Evolutionary conservation across 2,113 vertebrate genomes (phyloP), one percentile per base, ranked within the genome.

Genomic region (Rhabdornis inornatus): DNA sequence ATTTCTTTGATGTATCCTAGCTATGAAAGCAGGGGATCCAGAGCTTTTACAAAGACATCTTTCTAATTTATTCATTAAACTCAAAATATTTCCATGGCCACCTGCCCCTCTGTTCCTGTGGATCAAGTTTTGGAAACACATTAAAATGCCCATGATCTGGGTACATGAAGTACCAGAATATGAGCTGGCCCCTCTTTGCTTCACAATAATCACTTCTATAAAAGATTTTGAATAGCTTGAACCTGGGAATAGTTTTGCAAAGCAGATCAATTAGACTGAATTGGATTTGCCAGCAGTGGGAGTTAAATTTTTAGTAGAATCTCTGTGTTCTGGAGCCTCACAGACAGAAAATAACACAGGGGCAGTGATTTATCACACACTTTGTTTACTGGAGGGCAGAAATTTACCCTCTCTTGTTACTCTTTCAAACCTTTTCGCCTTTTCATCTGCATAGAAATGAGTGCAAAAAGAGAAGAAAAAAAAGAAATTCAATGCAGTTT

Each of bases 191-290:
- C 27, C 9, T 50, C 47, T 87, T 64, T 78, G 68, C 68, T 89
- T 90, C 44, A 63, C 68, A 86, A 22, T 42, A 81, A 81, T 90
- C 23, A 72, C 45, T 85, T 65, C 8, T 70, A 23, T 66, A 68
- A 92, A 90, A 74, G 56, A 69, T 72, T 95, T 87, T 91, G 13
- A 76, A 87, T 65, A 72, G 56, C 40, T 87, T 92, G 53, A 87
- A 33, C 74, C 65, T 82, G 61, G 61, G 65, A 95, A 84, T 50
- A 82, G n/a, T 78, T 95, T 78, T 94, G 53, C 82, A 92, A 89
- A 89, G 28, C 20, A 69, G 65, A 82, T 89, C 56, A 91, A 31
- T 89, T 53, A 72, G 47, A 64, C 57, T 81, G 64, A 83, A 89
- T 55, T 92, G 25, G 37, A 82, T 94, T 95, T 95, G 14, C 28